These are phyloP conservation scores for Lagopus leucura DNA, from an alignment of 2,113 vertebrate genomes.

Conservation along the genomic window DNA sequence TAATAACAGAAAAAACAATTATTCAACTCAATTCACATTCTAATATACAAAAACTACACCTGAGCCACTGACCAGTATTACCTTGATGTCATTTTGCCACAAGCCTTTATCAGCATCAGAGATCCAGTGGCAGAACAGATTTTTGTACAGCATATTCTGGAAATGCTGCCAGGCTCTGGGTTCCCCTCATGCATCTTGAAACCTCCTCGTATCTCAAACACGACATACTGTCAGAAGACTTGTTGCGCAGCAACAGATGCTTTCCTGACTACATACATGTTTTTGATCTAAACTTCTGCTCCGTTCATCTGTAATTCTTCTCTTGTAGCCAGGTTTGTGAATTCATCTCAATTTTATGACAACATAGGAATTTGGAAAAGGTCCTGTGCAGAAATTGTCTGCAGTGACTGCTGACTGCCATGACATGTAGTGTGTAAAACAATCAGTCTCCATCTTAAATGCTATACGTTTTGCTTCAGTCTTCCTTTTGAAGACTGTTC, in stretches of 20 bases:
- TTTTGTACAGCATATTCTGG: neutral
- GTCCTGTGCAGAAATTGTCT: neutral
- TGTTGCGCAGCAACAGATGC: neutral
- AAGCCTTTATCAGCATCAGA: neutral
- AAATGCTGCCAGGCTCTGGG: neutral
- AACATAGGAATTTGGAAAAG: neutral
- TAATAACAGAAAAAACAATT: neutral
- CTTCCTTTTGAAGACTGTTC: neutral
- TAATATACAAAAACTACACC: neutral
- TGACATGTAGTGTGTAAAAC: neutral
- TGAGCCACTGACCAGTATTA: neutral
- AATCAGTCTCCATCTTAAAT: neutral
- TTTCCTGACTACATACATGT: neutral
- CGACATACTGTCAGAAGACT: neutral
- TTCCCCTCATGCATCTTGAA: neutral
- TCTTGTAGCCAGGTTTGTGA: neutral
- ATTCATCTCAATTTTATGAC: neutral
- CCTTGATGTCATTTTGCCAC: neutral
- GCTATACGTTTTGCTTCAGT: neutral
- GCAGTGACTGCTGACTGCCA: neutral
- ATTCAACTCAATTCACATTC: neutral
- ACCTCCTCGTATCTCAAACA: neutral
- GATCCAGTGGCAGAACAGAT: neutral
- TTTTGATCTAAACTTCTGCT: neutral
- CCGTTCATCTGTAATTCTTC: neutral